Conservation (phyloP, 2,888 invertebrate species). For the Antheraea assamensis region DNA sequence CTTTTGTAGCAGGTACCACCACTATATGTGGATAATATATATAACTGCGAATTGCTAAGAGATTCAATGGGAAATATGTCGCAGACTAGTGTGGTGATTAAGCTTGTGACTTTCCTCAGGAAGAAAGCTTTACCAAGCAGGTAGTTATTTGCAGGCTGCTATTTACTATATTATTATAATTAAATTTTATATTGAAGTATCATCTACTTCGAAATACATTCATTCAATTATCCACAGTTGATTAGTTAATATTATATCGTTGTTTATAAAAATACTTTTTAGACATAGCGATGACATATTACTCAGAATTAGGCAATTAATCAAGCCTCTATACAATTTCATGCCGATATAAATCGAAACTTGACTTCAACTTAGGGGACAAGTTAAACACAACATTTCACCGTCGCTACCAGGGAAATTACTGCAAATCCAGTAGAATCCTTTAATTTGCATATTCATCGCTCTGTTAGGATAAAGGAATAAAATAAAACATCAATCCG, state of each 20-base stretch:
- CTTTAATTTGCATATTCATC: constrained; percentile 51
- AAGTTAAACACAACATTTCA: constrained; percentile 36
- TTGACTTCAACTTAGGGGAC: constrained; percentile 29
- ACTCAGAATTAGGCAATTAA: background rate
- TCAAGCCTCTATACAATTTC: background rate
- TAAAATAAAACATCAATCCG: constrained; percentile 38
- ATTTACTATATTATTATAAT: too few species aligned
- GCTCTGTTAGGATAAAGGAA: constrained; percentile 38
- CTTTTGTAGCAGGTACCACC: too few species aligned
- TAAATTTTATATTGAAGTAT: too few species aligned
- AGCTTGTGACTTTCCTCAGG: too few species aligned
- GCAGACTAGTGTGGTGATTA: too few species aligned
- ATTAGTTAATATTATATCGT: background rate
- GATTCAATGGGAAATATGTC: too few species aligned
- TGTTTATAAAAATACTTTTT: background rate
- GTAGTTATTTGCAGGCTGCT: too few species aligned
- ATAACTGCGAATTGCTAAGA: too few species aligned
- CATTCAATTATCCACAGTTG: background rate
- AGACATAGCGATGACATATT: background rate
- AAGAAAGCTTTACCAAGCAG: too few species aligned
- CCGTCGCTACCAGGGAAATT: constrained; percentile 32
- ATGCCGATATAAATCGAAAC: constrained; percentile 30
- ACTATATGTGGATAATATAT: too few species aligned
- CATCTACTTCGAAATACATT: too few species aligned
- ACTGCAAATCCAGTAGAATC: constrained; percentile 36